phyloP scores from a whole-genome alignment of 2,113 vertebrate species.

The Pteruthius melanotis region DNA sequence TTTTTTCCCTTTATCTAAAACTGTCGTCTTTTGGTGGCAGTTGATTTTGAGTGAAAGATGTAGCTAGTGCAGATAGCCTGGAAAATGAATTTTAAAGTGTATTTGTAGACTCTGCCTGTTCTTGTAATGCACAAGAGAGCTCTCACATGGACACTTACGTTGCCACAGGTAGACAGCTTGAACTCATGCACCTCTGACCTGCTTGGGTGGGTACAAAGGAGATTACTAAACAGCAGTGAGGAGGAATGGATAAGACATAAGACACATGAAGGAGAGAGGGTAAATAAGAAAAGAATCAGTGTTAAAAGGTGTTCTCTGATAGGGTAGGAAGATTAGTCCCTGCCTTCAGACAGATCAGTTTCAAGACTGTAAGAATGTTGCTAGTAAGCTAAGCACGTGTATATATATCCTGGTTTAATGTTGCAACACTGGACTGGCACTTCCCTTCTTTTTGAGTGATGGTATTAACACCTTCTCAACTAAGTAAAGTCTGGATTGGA shows the following conservation, averaged over 20 bases:
- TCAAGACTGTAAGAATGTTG: not conserved
- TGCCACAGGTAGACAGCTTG: not conserved
- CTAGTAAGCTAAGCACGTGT: not conserved
- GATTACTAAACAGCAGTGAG: not conserved
- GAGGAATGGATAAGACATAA: not conserved
- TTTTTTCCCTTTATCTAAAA: not conserved
- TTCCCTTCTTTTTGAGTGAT: not conserved
- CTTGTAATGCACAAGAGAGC: not conserved
- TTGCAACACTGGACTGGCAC: not conserved
- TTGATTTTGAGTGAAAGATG: not conserved
- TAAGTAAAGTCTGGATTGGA: not conserved
- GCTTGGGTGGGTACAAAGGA: not conserved
- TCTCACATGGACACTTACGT: not conserved
- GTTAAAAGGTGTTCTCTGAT: not conserved
- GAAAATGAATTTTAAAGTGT: not conserved
- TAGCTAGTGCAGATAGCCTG: not conserved
- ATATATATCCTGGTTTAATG: not conserved
- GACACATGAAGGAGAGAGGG: not conserved
- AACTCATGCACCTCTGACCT: not conserved
- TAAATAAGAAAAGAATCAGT: not conserved
- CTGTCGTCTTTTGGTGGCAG: not conserved
- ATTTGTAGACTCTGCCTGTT: not conserved
- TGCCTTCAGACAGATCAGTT: not conserved
- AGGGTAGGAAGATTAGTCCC: not conserved
- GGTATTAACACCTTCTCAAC: not conserved